These are phyloP conservation scores for Tokudaia tokunoshimensis DNA, from an alignment of 2,797 vertebrate genomes.

Conservation along the genomic window DNA sequence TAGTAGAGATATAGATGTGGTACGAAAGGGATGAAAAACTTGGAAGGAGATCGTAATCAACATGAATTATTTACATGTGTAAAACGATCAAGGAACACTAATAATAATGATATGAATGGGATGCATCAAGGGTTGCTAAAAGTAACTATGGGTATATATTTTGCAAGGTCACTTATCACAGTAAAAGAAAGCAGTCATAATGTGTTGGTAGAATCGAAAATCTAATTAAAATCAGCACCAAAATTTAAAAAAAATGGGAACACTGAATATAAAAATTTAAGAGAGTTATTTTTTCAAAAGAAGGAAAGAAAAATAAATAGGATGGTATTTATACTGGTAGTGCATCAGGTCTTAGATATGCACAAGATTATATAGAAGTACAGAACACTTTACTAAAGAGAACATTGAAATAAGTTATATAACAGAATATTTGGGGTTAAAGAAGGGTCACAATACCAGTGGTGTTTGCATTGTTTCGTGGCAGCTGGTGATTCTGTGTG, in stretches of 20 bases:
- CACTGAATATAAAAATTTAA: neutral
- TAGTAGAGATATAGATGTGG: neutral
- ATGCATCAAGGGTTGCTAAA: neutral
- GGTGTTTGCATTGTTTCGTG: neutral
- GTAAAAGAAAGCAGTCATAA: neutral
- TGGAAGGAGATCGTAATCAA: neutral
- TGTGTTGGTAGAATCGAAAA: neutral
- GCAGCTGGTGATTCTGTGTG: slow-evolving; percentile 7
- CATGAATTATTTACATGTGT: neutral
- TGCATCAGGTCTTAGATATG: neutral
- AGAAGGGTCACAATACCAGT: neutral
- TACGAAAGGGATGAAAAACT: neutral
- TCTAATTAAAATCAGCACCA: neutral
- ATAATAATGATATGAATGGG: neutral
- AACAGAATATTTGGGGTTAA: neutral
- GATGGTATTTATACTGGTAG: neutral
- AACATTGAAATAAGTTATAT: neutral
- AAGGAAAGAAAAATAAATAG: neutral
- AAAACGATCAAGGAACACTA: neutral
- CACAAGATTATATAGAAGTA: neutral
- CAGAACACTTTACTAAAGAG: slow-evolving; percentile 9
- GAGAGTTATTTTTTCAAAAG: neutral
- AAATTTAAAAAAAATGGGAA: neutral
- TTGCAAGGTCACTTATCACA: neutral
- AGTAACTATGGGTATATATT: neutral